Evolutionary conservation across 2,113 vertebrate genomes (phyloP), one percentile per base, ranked within the genome.

Genomic region (Pantherophis guttatus): DNA sequence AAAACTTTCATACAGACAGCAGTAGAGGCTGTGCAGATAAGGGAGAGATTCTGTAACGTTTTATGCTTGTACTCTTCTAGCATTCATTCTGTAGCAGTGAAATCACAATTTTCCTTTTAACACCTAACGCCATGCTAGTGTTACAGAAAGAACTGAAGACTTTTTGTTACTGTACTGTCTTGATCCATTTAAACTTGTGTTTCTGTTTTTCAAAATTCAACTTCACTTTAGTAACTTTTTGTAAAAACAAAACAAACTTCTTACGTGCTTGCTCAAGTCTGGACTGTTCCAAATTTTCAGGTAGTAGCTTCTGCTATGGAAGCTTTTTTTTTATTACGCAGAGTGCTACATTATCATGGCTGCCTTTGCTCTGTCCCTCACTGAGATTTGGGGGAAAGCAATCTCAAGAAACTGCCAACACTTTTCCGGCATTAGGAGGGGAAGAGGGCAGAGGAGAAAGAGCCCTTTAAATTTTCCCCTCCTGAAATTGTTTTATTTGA

Each of bases 401-500:
- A 96, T 95, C 93, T 95, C 94, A 93, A 95, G 33, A 90, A 62
- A 94, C 96, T 53, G 95, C 92, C 92, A 89, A 93, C 92, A 29
- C 90, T 91, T 92, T 94, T 93, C 95, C 93, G 91, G 94, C 86
- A 13, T 91, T 15, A 93, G 96, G 95, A 95, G 92, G 94, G 95
- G 93, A 88, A 75, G 91, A 81, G 93, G 95, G 95, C 94, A 93
- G 93, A 86, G 44, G 94, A 50, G 39, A 95, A 95, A 89, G 94
- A 94, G 93, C 96, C 94, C 90, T 89, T 92, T 95, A 92, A 91
- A 29, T 53, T 88, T 50, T 92, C 94, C 88, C 54, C 81, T 94
- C 94, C 91, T 88, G 95, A 96, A 97, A 93, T 94, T 95, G 94
- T 96, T 97, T 97, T 97, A 96, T 97, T 97, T 92, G 96, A 96